A percentile compares a stretch with the other conserved stretches of the same genome.
These are phyloP conservation scores for Athalia rosae DNA, from an alignment of 2,888 invertebrate species.

Conservation along the genomic window DNA sequence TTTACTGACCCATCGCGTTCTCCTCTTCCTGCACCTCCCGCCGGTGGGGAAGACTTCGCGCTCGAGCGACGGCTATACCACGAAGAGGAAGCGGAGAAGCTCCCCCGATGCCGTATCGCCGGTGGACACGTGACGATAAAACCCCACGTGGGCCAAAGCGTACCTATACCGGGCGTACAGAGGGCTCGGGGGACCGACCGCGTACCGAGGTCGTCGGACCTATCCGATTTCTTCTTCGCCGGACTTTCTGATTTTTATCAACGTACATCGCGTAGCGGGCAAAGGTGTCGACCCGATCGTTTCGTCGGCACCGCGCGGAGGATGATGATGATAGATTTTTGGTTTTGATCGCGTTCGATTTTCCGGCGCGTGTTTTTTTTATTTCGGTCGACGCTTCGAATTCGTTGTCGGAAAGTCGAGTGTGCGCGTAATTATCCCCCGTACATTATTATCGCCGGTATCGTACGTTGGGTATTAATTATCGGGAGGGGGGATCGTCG, in stretches of 20 bases:
- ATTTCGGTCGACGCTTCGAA: no score
- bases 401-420: no score
- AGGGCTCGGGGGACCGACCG: not conserved
- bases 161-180: conserved; percentile 2
- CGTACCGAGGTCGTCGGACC: conserved; percentile 36
- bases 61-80: conserved; percentile 25
- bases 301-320: no score
- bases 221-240: not conserved
- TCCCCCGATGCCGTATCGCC: not conserved
- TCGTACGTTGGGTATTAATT: not conserved
- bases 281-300: not conserved
- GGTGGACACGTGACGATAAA: conserved; percentile 33
- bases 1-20: conserved; percentile 31
- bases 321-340: no score
- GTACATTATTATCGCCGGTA: not conserved
- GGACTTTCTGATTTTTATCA: no score
- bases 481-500: not conserved
- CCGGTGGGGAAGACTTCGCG: conserved; percentile 18
- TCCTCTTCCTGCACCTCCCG: no score
- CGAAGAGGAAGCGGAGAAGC: conserved; percentile 32
- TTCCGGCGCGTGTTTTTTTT: no score
- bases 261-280: no score
- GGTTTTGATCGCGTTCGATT: no score
- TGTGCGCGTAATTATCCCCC: not conserved
- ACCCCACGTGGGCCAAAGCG: conserved; percentile 34